These are phyloP conservation scores for Brachirus orientalis DNA, from an alignment of 2,113 vertebrate species.

Conservation along the genomic window DNA sequence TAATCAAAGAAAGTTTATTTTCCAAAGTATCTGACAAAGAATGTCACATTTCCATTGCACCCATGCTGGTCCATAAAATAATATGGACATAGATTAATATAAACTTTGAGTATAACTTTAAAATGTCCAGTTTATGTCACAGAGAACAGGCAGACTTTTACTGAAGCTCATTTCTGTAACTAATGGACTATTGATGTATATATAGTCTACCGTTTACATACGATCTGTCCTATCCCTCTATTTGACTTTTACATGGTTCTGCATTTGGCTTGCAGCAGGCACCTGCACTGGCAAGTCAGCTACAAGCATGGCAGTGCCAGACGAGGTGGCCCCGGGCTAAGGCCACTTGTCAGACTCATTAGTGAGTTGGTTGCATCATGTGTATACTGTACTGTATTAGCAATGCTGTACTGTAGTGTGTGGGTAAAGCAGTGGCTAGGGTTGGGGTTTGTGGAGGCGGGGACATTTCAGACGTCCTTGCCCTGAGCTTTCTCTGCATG, in stretches of 20 bases:
- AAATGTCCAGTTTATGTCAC: background rate
- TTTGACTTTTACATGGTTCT: conserved; percentile 21
- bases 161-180: background rate
- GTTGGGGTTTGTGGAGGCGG: background rate
- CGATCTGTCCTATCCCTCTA: background rate
- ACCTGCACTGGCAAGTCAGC: conserved; percentile 20
- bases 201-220: background rate
- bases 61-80: background rate
- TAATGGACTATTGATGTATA: background rate
- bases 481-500: conserved; percentile 65
- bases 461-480: conserved; percentile 67
- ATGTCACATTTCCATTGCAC: background rate
- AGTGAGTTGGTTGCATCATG: conserved; percentile 48
- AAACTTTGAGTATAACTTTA: too few relatives aligned
- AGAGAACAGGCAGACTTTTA: background rate
- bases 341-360: conserved; percentile 51
- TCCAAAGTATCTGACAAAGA: too few relatives aligned
- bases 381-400: conserved; percentile 41
- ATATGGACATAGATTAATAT: background rate
- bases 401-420: conserved; percentile 27
- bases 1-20: too few relatives aligned
- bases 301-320: conserved; percentile 44
- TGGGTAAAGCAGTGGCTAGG: conserved; percentile 11
- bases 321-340: conserved; percentile 43
- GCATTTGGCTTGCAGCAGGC: conserved; percentile 7